Evolutionary conservation across 2,113 vertebrate genomes (phyloP).

Genomic region (Sclerurus mexicanus): DNA sequence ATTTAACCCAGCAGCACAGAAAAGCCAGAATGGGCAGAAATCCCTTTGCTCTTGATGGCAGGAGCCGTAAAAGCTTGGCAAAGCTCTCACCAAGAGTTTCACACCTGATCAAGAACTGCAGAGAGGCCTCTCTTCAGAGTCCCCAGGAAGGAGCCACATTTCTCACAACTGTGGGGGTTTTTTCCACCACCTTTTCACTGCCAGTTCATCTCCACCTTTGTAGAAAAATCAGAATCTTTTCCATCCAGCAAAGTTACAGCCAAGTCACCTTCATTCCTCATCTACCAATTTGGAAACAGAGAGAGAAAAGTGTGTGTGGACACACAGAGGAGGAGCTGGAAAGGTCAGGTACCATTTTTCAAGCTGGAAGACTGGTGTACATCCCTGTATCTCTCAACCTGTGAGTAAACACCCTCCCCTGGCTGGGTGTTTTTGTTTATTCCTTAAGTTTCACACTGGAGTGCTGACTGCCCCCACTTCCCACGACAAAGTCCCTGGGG

Average conservation of each 20-base stretch:
- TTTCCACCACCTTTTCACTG: background rate
- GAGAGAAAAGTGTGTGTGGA: background rate
- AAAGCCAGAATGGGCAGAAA: background rate
- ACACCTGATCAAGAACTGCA: background rate
- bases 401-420: slow-evolving; percentile 26
- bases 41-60: background rate
- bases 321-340: background rate
- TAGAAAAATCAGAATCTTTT: background rate
- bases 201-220: background rate
- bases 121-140: background rate
- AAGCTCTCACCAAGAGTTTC: background rate
- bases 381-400: slow-evolving; percentile 26
- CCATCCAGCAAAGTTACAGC: background rate
- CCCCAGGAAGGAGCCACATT: background rate
- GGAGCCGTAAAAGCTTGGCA: background rate
- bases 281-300: background rate
- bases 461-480: background rate
- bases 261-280: background rate
- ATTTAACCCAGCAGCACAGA: background rate
- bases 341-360: slow-evolving; percentile 31
- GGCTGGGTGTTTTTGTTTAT: background rate
- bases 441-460: background rate
- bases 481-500: background rate
- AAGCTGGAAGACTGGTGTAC: slow-evolving; percentile 56
- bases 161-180: background rate